Base-by-base conservation (phyloP, 2,888 invertebrate genomes). In the Mesorhabditis belari region DNA sequence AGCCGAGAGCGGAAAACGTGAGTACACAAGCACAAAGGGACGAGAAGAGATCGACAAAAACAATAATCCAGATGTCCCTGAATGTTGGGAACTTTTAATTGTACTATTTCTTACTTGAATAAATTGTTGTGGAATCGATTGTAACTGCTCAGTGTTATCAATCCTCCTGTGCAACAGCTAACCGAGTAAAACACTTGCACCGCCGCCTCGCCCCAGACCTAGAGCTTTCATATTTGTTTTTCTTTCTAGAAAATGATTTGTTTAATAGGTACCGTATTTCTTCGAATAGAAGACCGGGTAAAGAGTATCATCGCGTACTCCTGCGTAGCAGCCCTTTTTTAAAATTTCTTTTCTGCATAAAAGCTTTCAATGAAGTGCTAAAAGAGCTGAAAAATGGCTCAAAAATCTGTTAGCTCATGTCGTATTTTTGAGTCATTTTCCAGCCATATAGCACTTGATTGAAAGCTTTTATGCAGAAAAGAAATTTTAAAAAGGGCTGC, bases 131-230 rank as follows among this genome's bases (percentile, higher is more conserved):
- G 86, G 81, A 91, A 91, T 78, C 88, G 88, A 83, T 90, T 91
- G 82, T 90, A 91, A 21, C 89, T 89, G 56, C 90, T 88, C 60
- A 91, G 85, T 0, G 90, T 90, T 58, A 90, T 90, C 17, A 91
- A 85, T 49, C 90, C 91, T 57, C 91, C 91, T 88, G 90, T 90
- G 57, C 90, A 89, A 3, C 89, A 89, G 75, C 90, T 89, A 25
- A 91, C 83, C 0, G 90, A 90, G 81, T 90, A 91, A 83, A 91
- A 91, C 77, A 90, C 90, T 82, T 91, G 90, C 24, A 90, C 89
- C 0, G 89, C 89, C 0, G 90, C 89, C 80, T 90, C 89, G 53
- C 89, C 89, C 89, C 88, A 89, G 17, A 89, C 88, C 87, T 88
- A 64, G 50, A 69, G 59, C 21, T 23, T 54, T 19, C 21, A 19